Evolutionary conservation across 2,888 invertebrate species (phyloP).

Genomic region (Celastrina argiolus): DNA sequence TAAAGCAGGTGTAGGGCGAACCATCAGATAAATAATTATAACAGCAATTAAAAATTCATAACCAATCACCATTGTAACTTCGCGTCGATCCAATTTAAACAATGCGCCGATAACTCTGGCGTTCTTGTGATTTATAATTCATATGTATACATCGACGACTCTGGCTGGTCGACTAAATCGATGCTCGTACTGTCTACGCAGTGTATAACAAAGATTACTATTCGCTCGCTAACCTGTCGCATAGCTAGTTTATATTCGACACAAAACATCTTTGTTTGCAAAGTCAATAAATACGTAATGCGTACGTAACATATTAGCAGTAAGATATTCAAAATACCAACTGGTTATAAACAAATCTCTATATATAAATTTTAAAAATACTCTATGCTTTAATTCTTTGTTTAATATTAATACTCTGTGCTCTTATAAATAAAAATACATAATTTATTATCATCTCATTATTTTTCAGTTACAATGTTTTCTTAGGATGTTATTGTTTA

Average conservation of each 20-base stretch:
- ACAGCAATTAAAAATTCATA: slow-evolving; percentile 17
- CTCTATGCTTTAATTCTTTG: not conserved
- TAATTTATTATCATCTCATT: too few species aligned
- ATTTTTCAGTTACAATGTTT: too few species aligned
- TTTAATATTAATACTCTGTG: not conserved
- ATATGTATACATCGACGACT: not conserved
- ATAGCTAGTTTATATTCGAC: not conserved
- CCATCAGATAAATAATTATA: slow-evolving; percentile 6
- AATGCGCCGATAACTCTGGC: not conserved
- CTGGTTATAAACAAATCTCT: not conserved
- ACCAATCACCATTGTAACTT: slow-evolving; percentile 16
- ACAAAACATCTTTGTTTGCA: slow-evolving; percentile 15
- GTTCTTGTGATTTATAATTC: not conserved
- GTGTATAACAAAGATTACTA: not conserved
- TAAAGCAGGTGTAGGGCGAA: not conserved
- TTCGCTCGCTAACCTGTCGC: not conserved
- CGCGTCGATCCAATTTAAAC: slow-evolving; percentile 11
- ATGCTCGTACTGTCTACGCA: not conserved
- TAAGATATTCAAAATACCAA: not conserved
- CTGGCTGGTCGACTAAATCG: not conserved
- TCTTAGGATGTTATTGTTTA: too few species aligned
- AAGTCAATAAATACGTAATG: slow-evolving; percentile 4
- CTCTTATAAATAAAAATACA: too few species aligned
- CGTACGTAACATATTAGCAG: not conserved
- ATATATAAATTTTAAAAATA: not conserved